phyloP scores from a whole-genome alignment of 2,888 invertebrate species.

The Cheilosia soror region DNA sequence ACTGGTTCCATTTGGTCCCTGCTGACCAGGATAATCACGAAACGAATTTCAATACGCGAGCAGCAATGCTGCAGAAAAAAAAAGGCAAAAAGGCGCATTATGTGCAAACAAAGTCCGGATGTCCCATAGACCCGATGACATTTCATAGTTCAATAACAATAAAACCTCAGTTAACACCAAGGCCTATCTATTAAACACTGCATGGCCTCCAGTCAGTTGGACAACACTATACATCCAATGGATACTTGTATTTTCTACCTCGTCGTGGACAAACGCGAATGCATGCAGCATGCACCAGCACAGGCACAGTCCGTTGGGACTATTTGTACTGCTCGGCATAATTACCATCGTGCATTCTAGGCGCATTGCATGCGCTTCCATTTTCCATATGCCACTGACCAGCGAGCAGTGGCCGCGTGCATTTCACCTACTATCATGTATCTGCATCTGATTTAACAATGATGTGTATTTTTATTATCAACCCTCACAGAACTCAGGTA shows the following conservation, averaged over 20 bases:
- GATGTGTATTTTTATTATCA: constrained; percentile 61
- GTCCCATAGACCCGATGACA: constrained; percentile 31
- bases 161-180: constrained; percentile 6
- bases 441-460: constrained; percentile 59
- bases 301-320: too few species aligned
- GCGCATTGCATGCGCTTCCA: constrained; percentile 20
- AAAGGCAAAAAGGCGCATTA: not conserved
- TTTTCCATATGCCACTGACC: constrained; percentile 34
- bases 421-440: constrained; percentile 13
- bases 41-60: constrained; percentile 15
- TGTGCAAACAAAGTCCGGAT: constrained; percentile 24
- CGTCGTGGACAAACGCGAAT: not conserved
- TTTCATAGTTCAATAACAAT: constrained; percentile 42
- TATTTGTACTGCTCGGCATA: constrained; percentile 5
- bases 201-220: not conserved
- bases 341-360: constrained; percentile 29
- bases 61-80: not conserved
- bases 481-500: constrained; percentile 31
- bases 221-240: not conserved
- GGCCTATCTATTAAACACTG: not conserved
- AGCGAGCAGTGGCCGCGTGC: constrained; percentile 5
- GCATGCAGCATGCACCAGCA: too few species aligned
- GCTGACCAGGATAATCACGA: not conserved
- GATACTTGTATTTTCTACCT: constrained; percentile 25
- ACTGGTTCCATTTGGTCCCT: not conserved